Base-by-base conservation (phyloP, 1,140 invertebrate genomes). In the Aphidius gifuensis region DNA sequence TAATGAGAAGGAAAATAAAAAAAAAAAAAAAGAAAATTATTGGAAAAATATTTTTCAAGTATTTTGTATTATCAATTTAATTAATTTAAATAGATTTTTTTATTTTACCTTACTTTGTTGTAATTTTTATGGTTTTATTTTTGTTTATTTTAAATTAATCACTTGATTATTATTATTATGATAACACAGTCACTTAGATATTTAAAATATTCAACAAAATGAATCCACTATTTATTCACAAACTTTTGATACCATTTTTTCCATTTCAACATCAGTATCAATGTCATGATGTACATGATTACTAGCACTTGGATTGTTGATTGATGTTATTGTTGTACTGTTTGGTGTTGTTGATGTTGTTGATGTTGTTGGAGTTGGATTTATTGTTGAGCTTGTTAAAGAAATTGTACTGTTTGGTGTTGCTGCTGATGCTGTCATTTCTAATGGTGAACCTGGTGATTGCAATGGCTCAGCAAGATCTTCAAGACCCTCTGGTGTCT, bases 211-310 rank as follows among this genome's bases (percentile, higher is more conserved):
- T 74, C 78, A 80, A 80, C 79, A 81, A 81, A 75, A 71, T 72
- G 68, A 75, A 72, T 69, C 71, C 70, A 69, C 73, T 77, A 77
- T 73, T 74, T 79, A 81, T 80, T 87, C 85, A 76, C 87, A 86
- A 73, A 89, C 87, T 77, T 89, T 85, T 58, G 87, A 85, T 64
- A 89, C 88, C 80, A 90, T 86, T 76, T 89, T 89, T 74, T 89
- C 87, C 86, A 90, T 88, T 71, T 89, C 87, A 71, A 87, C 84
- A 72, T 88, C 87, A 59, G 84, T 83, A 64, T 87, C 85, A 63
- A 84, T 80, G 40, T 84, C 82, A 58, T 81, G 76, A 58, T 79
- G 79, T 46, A 79, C 68, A 9, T 80, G 77, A 66, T 75, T 81
- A 60, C 74, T 80, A 9, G 75, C 66, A 62, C 68, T 69, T 53